These are phyloP conservation scores for Pelvicachromis taeniatus DNA, from an alignment of 2,113 vertebrate genomes.

Conservation along the genomic window DNA sequence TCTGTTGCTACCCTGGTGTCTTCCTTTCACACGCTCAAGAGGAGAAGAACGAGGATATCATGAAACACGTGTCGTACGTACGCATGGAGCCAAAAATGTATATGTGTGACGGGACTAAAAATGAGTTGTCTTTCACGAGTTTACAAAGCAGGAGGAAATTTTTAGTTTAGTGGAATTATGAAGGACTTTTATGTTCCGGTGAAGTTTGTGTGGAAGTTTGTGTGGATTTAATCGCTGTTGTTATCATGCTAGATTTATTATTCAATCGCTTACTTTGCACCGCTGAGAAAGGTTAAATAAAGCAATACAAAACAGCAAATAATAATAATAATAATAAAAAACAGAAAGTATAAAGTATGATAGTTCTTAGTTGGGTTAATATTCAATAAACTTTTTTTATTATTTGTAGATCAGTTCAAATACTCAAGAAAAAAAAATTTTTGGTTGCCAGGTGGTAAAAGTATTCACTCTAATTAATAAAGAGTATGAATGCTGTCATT, in stretches of 20 bases:
- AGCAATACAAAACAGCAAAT: no score
- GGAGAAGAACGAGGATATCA: not conserved
- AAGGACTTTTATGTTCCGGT: not conserved
- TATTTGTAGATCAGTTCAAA: not conserved
- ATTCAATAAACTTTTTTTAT: not conserved
- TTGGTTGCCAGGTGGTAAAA: not conserved
- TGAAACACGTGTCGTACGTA: constrained; percentile 7
- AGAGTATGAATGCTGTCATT: not conserved
- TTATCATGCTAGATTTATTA: not conserved
- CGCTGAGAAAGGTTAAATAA: not conserved
- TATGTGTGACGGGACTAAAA: not conserved
- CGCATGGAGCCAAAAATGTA: not conserved
- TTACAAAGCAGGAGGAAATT: not conserved
- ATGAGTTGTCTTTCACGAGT: not conserved
- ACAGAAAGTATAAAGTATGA: not conserved
- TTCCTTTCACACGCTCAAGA: constrained; percentile 51
- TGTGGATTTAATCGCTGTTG: not conserved
- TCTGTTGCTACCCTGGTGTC: constrained; percentile 57
- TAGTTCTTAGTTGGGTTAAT: not conserved
- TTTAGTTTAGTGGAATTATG: not conserved
- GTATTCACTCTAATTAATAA: not conserved
- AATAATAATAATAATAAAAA: no score
- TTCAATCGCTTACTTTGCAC: not conserved
- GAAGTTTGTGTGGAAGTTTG: not conserved
- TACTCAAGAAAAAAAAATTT: not conserved